These are phyloP conservation scores for Sciurus vulgaris DNA, from an alignment of 2,797 vertebrate genomes.

Conservation along the genomic window DNA sequence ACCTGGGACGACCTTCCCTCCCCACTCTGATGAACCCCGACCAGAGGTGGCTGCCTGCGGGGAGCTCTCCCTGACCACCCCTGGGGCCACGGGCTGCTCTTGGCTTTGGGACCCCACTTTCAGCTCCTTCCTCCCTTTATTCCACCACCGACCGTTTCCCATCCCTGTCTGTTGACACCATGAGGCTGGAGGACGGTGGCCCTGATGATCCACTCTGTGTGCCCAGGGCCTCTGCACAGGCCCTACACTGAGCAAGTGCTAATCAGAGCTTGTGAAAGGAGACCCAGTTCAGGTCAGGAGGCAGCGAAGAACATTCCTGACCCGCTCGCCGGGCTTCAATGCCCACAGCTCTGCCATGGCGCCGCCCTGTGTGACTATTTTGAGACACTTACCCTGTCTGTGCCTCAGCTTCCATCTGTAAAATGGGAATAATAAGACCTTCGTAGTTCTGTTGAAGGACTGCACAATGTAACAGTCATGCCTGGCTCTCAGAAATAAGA, in stretches of 20 bases:
- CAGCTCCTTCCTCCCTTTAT: neutral
- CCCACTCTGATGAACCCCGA: neutral
- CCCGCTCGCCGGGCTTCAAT: neutral
- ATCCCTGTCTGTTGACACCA: neutral
- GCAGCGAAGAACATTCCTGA: neutral
- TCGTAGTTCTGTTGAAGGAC: neutral
- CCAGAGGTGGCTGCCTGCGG: neutral
- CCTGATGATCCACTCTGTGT: neutral
- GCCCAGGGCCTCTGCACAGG: neutral
- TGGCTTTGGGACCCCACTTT: no score
- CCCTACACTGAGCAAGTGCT: neutral
- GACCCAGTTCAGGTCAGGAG: neutral
- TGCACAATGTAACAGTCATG: no score
- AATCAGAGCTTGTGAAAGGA: neutral
- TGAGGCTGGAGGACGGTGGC: neutral
- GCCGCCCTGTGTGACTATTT: neutral
- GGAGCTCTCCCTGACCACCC: neutral
- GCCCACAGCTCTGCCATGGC: neutral
- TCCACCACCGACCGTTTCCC: neutral
- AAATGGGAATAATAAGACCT: neutral
- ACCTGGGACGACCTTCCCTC: slow-evolving; percentile 45
- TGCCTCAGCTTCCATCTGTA: slow-evolving; percentile 20
- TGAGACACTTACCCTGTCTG: neutral
- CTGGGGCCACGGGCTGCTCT: neutral
- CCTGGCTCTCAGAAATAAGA: neutral